Evolutionary conservation across 2,113 vertebrate genomes (phyloP).

Genomic region (Dissostichus mawsoni): DNA sequence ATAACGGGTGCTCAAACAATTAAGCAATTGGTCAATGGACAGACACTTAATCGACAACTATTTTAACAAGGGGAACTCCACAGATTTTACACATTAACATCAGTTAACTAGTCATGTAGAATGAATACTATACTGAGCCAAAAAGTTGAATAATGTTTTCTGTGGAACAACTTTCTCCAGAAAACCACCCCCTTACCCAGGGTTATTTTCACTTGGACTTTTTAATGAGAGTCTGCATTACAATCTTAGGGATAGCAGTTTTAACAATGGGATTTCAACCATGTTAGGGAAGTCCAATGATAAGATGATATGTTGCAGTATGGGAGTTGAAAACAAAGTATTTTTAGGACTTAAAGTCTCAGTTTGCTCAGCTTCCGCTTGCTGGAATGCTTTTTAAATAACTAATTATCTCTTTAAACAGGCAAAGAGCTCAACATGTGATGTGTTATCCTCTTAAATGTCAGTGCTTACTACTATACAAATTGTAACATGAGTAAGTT

Average conservation of each 20-base stretch:
- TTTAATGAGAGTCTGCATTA: background rate
- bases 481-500: background rate
- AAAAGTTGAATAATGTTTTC: background rate
- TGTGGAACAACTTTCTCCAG: background rate
- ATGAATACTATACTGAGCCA: background rate
- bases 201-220: background rate
- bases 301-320: background rate
- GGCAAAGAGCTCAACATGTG: background rate
- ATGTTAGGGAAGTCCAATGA: background rate
- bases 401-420: background rate
- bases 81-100: background rate
- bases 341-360: too few relatives aligned
- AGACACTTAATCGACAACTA: background rate
- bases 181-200: background rate
- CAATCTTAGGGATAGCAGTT: background rate
- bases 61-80: slow-evolving; percentile 25
- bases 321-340: background rate
- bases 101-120: background rate
- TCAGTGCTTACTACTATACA: too few relatives aligned
- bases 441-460: too few relatives aligned
- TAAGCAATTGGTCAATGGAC: slow-evolving; percentile 28
- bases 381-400: background rate
- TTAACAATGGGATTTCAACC: background rate
- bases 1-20: background rate
- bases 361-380: too few relatives aligned